Evolutionary conservation across 2,113 vertebrate species (phyloP), one percentile per base, ranked within the genome.

Genomic region (Hypomesus transpacificus): DNA sequence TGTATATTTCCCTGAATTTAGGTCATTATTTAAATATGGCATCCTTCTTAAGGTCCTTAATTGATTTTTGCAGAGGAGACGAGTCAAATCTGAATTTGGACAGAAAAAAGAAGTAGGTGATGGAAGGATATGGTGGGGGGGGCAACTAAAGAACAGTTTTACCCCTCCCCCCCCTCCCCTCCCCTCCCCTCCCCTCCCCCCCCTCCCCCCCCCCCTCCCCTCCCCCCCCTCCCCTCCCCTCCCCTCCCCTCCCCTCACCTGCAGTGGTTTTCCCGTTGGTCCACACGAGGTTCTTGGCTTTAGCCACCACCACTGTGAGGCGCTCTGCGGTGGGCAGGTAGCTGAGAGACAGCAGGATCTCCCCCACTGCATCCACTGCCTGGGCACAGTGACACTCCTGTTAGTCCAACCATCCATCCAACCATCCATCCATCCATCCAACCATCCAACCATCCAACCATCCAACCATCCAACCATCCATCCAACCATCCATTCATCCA

Each of bases 241-340:
- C n/a, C n/a, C n/a, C n/a, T n/a, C n/a, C n/a, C n/a, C n/a, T n/a
- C n/a, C n/a, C n/a, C n/a, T 65, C 82, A 97, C 96, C 96, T 68
- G 96, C 96, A 0, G 94, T 97, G 84, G 83, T 92, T 85, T 96
- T 98, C 73, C 94, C 88, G 0, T 93, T 93, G 84, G 89, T 94
- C 97, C 97, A 98, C 75, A 95, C 74, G 0, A 99, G 93, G 83
- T 96, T 98, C 91, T 94, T 99, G 78, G 95, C 96, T 89, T 99
- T 98, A 68, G 98, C 97, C 71, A 98, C 95, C 0, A 99, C 97
- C 79, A 99, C 95, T 0, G 97, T 99, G 84, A 99, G 94, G 51
- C 97, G 93, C 88, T 99, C 97, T 0, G 97, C 97, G 0, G 97
- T 99, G 1, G 97, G 97, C 75, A 99, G 87, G 89, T 98, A 99